Conservation (phyloP, 2,113 vertebrate species). For the Xiphophorus maculatus region DNA sequence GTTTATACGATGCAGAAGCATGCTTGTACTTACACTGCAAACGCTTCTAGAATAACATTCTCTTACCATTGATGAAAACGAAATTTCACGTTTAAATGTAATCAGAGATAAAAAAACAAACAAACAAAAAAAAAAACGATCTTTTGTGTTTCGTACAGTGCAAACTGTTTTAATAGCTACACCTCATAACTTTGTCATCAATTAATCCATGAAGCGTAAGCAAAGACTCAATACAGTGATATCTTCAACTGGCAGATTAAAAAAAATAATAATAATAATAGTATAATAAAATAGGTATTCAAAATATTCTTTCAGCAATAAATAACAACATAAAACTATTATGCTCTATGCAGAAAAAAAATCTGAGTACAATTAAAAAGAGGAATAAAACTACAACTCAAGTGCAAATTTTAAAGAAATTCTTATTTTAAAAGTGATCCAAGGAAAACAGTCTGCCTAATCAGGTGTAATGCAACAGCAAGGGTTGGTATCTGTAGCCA, state of each 20-base stretch:
- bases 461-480: constrained; percentile 31
- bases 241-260: not conserved
- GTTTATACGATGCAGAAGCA: too few species aligned
- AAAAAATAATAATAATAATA: too few species aligned
- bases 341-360: not conserved
- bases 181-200: not conserved
- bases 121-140: too few species aligned
- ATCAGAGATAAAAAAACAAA: too few species aligned
- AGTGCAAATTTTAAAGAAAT: not conserved
- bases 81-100: too few species aligned
- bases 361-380: too few species aligned
- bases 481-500: constrained; percentile 34
- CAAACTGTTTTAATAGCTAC: too few species aligned
- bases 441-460: constrained; percentile 25
- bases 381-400: too few species aligned
- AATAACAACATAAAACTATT: not conserved
- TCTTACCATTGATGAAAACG: too few species aligned
- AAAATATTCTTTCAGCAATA: not conserved
- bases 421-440: constrained; percentile 33
- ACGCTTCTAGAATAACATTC: too few species aligned
- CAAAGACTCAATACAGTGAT: constrained; percentile 12
- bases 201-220: constrained; percentile 18
- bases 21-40: too few species aligned
- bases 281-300: not conserved
- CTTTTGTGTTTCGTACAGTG: too few species aligned